Base-by-base conservation (phyloP, 2,113 vertebrate species). In the Proteles cristata region DNA sequence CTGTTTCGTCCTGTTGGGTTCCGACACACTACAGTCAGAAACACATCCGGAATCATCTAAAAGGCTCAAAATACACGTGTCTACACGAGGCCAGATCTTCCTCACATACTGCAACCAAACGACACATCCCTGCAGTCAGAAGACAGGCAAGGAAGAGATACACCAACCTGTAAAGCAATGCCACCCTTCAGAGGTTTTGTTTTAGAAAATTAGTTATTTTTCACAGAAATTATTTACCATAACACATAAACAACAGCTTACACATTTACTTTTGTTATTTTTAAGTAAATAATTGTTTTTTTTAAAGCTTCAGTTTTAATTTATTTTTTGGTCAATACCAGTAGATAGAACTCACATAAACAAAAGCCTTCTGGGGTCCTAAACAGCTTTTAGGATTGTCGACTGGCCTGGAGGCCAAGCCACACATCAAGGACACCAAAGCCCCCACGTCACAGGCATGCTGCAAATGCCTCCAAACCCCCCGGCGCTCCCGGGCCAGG, bases 21-120 rank as follows among this genome's bases (percentile, higher is more conserved):
- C 14, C 11, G 15, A 23, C n/a, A 14, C 1, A 16, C 2, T 10
- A 11, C 5, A 28, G 5, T 4, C 53, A 25, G 65, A 28, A 31
- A 66, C 33, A 69, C 33, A 53, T 65, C 28, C 1, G 11, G 45
- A 69, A 50, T 35, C n/a, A 35, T 26, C 65, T 50, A 50, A 26
- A 35, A 69, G 45, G 33, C 11, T 61, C 53, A 23, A 74, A 74
- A 74, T 12, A 7, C n/a, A 73, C 73, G 3, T 4, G n/a, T 39
- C n/a, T 26, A 9, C 8, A n/a, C 8, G n/a, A 61, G 53, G n/a
- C 53, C 23, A 9, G 53, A 58, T 26, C 8, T 16, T 31, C 76
- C 31, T 11, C 76, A 77, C 5, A 31, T 4, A 28, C 0, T 45
- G 73, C 73, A 77, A 77, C 76, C 45, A 19, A 77, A 77, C 74